A percentile compares a stretch with the other conserved stretches of the same genome.
phyloP scores from a whole-genome alignment of 2,797 vertebrate species.

The Orientallactaga sibirica region DNA sequence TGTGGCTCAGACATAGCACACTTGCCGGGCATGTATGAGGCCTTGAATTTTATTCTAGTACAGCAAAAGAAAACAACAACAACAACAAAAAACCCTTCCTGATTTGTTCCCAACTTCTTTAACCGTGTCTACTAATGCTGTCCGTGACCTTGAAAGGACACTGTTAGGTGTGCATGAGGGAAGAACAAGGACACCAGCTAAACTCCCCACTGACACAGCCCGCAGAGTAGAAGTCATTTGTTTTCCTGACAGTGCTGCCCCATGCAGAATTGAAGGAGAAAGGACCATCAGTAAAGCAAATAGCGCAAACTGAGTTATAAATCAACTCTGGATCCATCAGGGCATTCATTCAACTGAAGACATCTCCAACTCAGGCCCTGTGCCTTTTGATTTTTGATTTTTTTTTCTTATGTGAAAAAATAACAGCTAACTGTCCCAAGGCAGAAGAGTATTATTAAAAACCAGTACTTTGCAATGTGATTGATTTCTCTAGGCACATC shows the following conservation, averaged over 20 bases:
- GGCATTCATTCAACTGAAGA: slow-evolving; percentile 60
- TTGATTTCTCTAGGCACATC: slow-evolving; percentile 38
- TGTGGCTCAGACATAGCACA: not conserved
- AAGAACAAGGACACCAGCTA: slow-evolving; percentile 62
- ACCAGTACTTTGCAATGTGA: slow-evolving; percentile 53
- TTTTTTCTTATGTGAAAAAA: slow-evolving; percentile 45
- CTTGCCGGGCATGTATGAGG: not conserved
- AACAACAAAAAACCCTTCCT: not conserved
- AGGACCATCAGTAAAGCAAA: slow-evolving; percentile 65
- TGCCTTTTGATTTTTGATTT: not conserved
- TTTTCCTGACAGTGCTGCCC: slow-evolving; percentile 67
- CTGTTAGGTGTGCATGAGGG: not conserved
- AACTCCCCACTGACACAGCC: not conserved
- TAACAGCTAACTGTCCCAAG: slow-evolving; percentile 38
- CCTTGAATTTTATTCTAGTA: not conserved
- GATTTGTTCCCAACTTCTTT: not conserved
- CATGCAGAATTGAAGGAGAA: slow-evolving; percentile 51
- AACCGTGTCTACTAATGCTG: slow-evolving; percentile 25
- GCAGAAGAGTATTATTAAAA: slow-evolving; percentile 56
- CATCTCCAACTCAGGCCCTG: not conserved
- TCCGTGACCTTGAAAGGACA: slow-evolving; percentile 67
- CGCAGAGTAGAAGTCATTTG: slow-evolving; percentile 12
- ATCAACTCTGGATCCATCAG: slow-evolving; percentile 40
- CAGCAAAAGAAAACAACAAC: not conserved
- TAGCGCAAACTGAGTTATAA: slow-evolving; percentile 56